Evolutionary conservation across 2,797 vertebrate species (phyloP).

Genomic region (Mionectes olivaceus): DNA sequence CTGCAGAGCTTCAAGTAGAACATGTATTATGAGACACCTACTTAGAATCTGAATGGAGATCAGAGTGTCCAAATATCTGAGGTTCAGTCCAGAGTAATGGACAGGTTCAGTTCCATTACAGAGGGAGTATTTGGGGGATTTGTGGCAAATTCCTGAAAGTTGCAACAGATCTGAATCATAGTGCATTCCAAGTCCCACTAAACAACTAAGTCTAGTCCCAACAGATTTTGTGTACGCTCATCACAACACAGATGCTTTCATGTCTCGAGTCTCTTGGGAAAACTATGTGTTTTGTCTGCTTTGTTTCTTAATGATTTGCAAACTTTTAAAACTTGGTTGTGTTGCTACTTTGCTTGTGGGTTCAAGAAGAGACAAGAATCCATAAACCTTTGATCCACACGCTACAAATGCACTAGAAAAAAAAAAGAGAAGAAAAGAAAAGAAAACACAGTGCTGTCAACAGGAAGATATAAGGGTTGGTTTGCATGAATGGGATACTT

Average conservation of each 20-base stretch:
- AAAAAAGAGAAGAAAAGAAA: neutral
- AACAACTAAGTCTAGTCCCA: neutral
- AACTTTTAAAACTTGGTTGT: slow-evolving; percentile 42
- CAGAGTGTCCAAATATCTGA: neutral
- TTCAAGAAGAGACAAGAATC: slow-evolving; percentile 43
- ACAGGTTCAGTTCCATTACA: neutral
- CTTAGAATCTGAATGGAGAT: neutral
- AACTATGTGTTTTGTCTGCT: slow-evolving; percentile 26
- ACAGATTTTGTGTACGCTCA: slow-evolving; percentile 4
- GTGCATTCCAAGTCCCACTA: neutral
- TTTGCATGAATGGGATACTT: slow-evolving; percentile 35
- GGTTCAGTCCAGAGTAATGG: neutral
- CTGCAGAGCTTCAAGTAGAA: neutral
- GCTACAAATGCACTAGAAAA: slow-evolving; percentile 1
- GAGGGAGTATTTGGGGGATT: neutral
- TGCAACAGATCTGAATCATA: slow-evolving; percentile 1
- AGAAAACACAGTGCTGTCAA: slow-evolving; percentile 14
- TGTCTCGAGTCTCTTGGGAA: slow-evolving; percentile 24
- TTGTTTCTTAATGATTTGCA: slow-evolving; percentile 52
- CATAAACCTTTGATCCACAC: slow-evolving; percentile 27
- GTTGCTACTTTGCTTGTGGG: slow-evolving; percentile 27
- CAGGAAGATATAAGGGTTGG: slow-evolving; percentile 10
- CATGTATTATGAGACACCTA: neutral
- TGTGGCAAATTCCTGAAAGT: neutral
- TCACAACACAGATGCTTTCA: slow-evolving; percentile 42